Evolutionary conservation across 2,113 vertebrate genomes (phyloP).

Genomic region (Bathybates hornii): DNA sequence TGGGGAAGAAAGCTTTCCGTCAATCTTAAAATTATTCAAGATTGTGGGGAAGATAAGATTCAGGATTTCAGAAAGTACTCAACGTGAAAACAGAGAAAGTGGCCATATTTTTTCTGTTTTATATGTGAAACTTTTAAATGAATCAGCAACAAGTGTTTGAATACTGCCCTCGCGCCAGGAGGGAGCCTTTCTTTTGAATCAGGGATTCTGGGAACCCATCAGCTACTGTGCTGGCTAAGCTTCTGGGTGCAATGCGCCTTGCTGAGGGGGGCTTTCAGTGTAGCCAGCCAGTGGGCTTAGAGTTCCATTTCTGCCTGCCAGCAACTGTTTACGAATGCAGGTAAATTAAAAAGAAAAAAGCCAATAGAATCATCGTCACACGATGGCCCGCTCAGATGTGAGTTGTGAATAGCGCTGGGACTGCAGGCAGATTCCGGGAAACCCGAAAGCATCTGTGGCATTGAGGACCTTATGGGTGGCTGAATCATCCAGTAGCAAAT

Average conservation of each 20-base stretch:
- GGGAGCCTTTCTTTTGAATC: neutral
- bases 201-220: neutral
- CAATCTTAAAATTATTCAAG: neutral
- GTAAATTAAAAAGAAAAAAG: neutral
- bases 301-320: neutral
- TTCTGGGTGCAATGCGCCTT: neutral
- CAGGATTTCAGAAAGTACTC: neutral
- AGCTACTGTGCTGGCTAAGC: neutral
- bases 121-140: neutral
- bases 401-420: neutral
- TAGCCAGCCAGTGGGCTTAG: neutral
- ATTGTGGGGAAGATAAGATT: neutral
- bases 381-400: neutral
- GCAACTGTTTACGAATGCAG: neutral
- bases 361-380: neutral
- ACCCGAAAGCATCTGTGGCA: neutral
- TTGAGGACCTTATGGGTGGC: neutral
- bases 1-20: neutral
- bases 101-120: neutral
- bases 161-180: neutral
- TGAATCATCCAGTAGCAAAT: conserved; percentile 17
- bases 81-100: fast-evolving
- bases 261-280: neutral
- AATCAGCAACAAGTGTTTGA: neutral
- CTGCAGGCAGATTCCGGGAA: neutral